Evolutionary conservation across 2,888 invertebrate species (phyloP).

Genomic region (Limnephilus rhombicus): DNA sequence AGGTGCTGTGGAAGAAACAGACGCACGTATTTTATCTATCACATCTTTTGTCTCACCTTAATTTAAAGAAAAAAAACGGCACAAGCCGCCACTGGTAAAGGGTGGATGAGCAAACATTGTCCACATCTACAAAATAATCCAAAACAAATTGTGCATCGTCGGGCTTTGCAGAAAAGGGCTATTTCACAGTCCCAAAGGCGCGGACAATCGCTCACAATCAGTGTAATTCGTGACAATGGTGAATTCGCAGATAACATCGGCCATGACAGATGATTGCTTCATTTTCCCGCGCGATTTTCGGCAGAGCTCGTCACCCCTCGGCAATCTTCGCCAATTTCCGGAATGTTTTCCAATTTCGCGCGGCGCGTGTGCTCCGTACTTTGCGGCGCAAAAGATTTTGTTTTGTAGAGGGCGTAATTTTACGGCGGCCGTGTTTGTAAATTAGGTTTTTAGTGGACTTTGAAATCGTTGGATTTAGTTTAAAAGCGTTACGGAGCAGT

Average conservation of each 20-base stretch:
- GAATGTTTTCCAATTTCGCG: neutral
- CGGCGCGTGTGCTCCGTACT: neutral
- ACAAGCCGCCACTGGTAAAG: neutral
- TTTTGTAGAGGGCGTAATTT: neutral
- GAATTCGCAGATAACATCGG: conserved; percentile 30
- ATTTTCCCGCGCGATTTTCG: conserved; percentile 41
- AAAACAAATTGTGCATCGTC: neutral
- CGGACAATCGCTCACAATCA: conserved; percentile 42
- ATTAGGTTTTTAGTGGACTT: neutral
- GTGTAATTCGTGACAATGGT: conserved; percentile 32
- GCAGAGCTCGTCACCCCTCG: conserved; percentile 11
- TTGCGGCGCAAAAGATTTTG: neutral
- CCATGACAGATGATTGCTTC: conserved; percentile 44
- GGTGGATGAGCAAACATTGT: neutral
- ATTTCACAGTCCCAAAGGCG: neutral
- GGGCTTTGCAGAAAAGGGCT: neutral
- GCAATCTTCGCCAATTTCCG: neutral
- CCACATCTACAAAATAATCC: neutral
- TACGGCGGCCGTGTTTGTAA: neutral
- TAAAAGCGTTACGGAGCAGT: neutral
- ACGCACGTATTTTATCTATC: no score
- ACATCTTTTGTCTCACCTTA: no score
- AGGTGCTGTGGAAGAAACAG: no score
- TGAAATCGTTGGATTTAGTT: neutral
- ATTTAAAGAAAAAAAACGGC: neutral